Percentiles rank a stretch among this genome's conserved stretches.
Conservation (phyloP, 2,888 invertebrate species). For the Amblyjoppa proteus region DNA sequence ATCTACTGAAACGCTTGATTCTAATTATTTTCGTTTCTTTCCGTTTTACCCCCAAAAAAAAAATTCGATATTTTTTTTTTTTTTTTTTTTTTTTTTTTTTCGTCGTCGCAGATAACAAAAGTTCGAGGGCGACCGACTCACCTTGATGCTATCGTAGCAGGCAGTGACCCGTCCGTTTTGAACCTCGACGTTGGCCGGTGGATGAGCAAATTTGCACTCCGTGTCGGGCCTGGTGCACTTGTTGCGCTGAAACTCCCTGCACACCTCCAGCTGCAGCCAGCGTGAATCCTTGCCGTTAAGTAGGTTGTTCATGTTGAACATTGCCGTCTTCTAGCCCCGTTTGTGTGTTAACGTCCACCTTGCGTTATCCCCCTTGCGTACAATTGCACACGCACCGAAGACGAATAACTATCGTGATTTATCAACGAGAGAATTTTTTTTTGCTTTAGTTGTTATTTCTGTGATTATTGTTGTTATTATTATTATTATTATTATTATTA, state of each 20-base stretch:
- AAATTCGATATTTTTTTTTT: not conserved
- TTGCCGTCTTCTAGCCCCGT: slow-evolving; percentile 88
- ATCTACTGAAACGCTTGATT: not conserved
- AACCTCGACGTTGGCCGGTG: slow-evolving; percentile 99
- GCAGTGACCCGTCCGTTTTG: slow-evolving; percentile 99
- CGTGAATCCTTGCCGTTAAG: slow-evolving; percentile 99
- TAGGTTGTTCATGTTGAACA: slow-evolving; percentile 98
- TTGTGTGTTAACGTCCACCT: slow-evolving; percentile 66
- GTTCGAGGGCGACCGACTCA: slow-evolving; percentile 85
- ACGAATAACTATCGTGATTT: slow-evolving; percentile 55
- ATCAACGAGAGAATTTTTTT: slow-evolving; percentile 57
- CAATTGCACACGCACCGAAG: slow-evolving; percentile 62
- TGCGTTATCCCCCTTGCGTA: slow-evolving; percentile 49
- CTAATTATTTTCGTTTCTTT: not conserved
- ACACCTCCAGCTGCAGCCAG: slow-evolving; percentile 99
- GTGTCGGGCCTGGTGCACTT: slow-evolving; percentile 99
- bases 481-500: slow-evolving; percentile 17
- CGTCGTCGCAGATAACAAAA: not conserved
- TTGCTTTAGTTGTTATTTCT: slow-evolving; percentile 46
- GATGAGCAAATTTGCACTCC: slow-evolving; percentile 99
- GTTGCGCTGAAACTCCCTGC: slow-evolving; percentile 99
- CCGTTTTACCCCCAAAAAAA: not conserved
- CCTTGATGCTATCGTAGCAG: slow-evolving; percentile 99
- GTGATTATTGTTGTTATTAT: not conserved
- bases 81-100: too few relatives aligned